These are phyloP conservation scores for Rhinichthys klamathensis DNA, from an alignment of 2,113 vertebrate species.

Conservation along the genomic window DNA sequence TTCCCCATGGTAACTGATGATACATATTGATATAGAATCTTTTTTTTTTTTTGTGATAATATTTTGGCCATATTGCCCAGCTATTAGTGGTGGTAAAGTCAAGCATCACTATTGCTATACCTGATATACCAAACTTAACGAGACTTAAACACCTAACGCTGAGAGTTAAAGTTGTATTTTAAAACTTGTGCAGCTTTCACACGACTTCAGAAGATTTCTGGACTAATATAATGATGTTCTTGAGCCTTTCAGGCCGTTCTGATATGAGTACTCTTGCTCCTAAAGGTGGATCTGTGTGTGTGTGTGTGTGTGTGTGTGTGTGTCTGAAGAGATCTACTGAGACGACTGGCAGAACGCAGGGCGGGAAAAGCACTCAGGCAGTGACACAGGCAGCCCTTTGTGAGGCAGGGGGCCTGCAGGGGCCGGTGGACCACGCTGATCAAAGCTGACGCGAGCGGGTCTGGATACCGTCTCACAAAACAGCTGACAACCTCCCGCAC, in stretches of 20 bases:
- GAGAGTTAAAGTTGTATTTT: neutral
- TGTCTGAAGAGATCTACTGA: slow-evolving; percentile 31
- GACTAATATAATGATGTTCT: too few species aligned
- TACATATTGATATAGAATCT: too few species aligned
- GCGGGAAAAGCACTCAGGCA: slow-evolving; percentile 35
- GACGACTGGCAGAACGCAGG: slow-evolving; percentile 37
- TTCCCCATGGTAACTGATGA: too few species aligned
- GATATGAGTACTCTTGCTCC: too few species aligned
- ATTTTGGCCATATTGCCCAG: too few species aligned
- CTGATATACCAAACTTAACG: too few species aligned
- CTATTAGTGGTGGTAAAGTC: too few species aligned
- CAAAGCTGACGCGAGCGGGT: slow-evolving; percentile 50
- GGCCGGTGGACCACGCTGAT: slow-evolving; percentile 48
- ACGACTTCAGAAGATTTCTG: too few species aligned
- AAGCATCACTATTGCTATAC: too few species aligned
- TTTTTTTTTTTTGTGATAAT: too few species aligned
- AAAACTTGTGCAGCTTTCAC: neutral
- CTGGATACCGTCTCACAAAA: slow-evolving; percentile 56
- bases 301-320: slow-evolving; percentile 27
- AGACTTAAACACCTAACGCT: too few species aligned
- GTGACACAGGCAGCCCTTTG: slow-evolving; percentile 60
- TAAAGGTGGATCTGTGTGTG: neutral
- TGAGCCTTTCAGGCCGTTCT: too few species aligned
- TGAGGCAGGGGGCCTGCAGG: slow-evolving; percentile 42
- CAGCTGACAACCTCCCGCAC: slow-evolving; percentile 47